phyloP scores from a whole-genome alignment of 1,140 invertebrate genomes.

The Pseudomyrmex cubaensis region DNA sequence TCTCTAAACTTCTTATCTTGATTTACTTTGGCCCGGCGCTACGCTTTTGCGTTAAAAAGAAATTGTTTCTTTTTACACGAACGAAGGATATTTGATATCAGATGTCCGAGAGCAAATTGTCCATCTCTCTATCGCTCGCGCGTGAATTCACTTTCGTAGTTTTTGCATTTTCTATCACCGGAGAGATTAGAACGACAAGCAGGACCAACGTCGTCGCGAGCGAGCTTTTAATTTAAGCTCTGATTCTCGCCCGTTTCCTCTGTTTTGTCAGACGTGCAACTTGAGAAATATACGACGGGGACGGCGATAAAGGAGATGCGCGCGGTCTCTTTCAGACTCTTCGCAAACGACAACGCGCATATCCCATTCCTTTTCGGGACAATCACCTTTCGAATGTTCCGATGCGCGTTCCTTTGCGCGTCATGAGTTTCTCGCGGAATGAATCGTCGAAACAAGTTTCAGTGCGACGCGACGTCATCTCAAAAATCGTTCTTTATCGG shows the following conservation, averaged over 20 bases:
- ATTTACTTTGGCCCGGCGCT: slow-evolving; percentile 14
- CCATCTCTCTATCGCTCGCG: slow-evolving; percentile 30
- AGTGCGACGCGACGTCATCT: slow-evolving; percentile 11
- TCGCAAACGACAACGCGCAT: slow-evolving; percentile 15
- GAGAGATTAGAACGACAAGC: background rate
- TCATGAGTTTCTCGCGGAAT: slow-evolving; percentile 13
- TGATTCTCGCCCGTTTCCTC: slow-evolving; percentile 7
- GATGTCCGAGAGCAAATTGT: slow-evolving; percentile 39
- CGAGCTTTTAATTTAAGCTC: slow-evolving; percentile 41
- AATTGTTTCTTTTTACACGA: background rate
- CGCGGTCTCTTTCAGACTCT: slow-evolving; percentile 27
- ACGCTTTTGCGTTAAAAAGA: slow-evolving; percentile 33
- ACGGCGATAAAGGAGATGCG: background rate
- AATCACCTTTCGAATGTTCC: slow-evolving; percentile 20
- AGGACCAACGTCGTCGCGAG: background rate
- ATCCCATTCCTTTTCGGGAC: slow-evolving; percentile 6
- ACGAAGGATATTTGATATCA: background rate
- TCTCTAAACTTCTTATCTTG: slow-evolving; percentile 67
- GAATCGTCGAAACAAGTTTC: slow-evolving; percentile 18
- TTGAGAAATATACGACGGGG: slow-evolving; percentile 10
- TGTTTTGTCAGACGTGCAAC: background rate
- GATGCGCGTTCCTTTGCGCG: slow-evolving; percentile 19
- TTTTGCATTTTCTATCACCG: background rate
- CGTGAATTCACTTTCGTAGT: background rate
- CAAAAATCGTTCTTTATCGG: slow-evolving; percentile 36